Base-by-base conservation (phyloP, 2,113 vertebrate species). In the Cyphomyrus plagiostoma region DNA sequence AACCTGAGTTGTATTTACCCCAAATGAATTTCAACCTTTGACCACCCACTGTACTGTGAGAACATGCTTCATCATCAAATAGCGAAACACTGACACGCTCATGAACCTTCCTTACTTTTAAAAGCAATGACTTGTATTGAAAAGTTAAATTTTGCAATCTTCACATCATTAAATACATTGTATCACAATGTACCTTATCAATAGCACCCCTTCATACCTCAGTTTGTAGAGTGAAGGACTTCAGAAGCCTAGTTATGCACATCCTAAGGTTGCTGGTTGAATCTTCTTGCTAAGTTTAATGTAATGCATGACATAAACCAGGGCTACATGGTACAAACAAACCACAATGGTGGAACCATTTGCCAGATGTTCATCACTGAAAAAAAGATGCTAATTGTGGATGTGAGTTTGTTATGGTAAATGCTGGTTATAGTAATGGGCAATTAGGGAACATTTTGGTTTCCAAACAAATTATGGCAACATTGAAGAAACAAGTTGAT, bases 1-100 rank as follows among this genome's bases (percentile, higher is more conserved):
- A 89, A 91, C 92, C 93, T 77, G 66, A 82, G 87, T 92, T 91
- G 56, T 92, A 90, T 93, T 89, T 84, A 89, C 94, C 89, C 91
- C 87, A 90, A 26, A 82, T 42, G 2, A 91, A 91, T 77, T 91
- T 53, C 66, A 90, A 88, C 92, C 93, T 93, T 94, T 92, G 92
- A 92, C 92, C 91, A 91, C 92, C 17, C 26, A 17, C 87, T 45
- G 35, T 66, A 62, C 35, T 66, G 21, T 1, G 0, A 45, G 48
- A 62, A 88, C 53, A 23, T 66, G 50, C 10, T 39, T 19, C 4
- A 21, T 39, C 26, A 8, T n/a, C 86, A 56, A 35, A 39, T 9
- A 35, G 30, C 4, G 26, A 53, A 87, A 8, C 30, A 86, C 21
- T 58, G 13, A 35, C 26, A 50, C 3, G 5, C 19, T 87, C 26